Evolutionary conservation across 2,113 vertebrate species (phyloP).

Genomic region (Sphaerodactylus townsendi): DNA sequence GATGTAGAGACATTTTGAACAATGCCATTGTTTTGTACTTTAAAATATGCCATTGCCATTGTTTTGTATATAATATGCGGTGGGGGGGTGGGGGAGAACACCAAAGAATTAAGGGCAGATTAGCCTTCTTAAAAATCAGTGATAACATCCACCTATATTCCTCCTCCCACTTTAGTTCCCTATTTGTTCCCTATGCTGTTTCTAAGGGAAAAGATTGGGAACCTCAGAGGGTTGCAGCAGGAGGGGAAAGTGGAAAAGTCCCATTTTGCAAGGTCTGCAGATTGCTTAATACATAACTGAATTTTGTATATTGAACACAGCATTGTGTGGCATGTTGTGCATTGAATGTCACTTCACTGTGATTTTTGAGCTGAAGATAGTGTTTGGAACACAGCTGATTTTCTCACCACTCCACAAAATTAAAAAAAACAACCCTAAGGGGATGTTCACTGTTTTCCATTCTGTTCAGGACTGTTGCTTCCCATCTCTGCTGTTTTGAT

Average conservation of each 20-base stretch:
- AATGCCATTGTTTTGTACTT: not conserved
- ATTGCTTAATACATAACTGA: no score
- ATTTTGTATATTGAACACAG: not conserved
- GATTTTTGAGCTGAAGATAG: not conserved
- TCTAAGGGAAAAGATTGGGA: no score
- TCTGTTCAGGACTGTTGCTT: not conserved
- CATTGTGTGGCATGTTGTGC: not conserved
- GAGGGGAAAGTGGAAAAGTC: no score
- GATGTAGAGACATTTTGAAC: not conserved
- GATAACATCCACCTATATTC: no score
- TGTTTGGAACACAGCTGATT: not conserved
- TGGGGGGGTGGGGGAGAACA: no score
- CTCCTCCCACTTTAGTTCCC: no score
- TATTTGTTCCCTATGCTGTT: no score
- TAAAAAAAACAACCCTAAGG: not conserved
- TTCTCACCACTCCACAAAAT: not conserved
- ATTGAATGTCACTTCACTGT: not conserved
- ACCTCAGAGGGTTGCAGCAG: no score
- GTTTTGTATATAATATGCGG: no score
- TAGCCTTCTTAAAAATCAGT: not conserved
- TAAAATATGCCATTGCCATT: no score
- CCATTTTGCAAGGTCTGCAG: no score
- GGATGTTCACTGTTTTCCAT: not conserved
- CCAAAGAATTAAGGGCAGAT: no score
- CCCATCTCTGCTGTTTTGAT: not conserved